A percentile compares a stretch with the other conserved stretches of the same genome.
These are phyloP conservation scores for Muscidifurax raptorellus DNA, from an alignment of 1,140 invertebrate genomes.

Conservation along the genomic window DNA sequence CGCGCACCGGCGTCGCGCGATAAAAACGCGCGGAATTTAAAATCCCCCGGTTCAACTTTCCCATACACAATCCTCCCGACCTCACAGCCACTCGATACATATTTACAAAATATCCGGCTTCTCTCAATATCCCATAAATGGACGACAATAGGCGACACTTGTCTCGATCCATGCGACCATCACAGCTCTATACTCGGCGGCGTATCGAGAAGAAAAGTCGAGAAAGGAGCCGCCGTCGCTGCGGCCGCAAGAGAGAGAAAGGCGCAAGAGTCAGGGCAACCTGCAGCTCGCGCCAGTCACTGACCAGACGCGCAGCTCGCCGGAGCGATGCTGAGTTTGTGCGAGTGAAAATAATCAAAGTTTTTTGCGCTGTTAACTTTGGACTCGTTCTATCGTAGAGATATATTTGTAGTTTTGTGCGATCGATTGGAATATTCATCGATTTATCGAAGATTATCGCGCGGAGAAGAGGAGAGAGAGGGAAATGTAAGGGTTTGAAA, in stretches of 20 bases:
- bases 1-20: background rate
- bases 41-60: background rate
- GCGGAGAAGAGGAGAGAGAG: background rate
- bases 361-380: conserved; percentile 27
- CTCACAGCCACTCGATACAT: background rate
- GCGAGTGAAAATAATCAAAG: conserved; percentile 38
- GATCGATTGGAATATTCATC: too few relatives aligned
- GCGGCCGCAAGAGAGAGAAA: conserved; percentile 33
- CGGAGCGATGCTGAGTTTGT: conserved; percentile 27
- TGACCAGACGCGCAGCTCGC: conserved; percentile 64
- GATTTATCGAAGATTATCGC: too few relatives aligned
- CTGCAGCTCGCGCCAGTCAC: conserved; percentile 68
- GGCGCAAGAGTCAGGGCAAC: conserved; percentile 53
- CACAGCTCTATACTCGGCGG: background rate
- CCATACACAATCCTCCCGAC: background rate
- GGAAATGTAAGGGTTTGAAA: background rate
- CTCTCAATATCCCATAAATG: background rate
- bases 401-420: background rate
- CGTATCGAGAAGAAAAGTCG: conserved; percentile 20
- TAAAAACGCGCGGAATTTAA: conserved; percentile 4
- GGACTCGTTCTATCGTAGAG: background rate
- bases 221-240: conserved; percentile 43
- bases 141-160: conserved; percentile 42
- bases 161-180: background rate
- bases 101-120: background rate